Percentiles rank a stretch among this genome's conserved stretches.
Evolutionary conservation across 2,888 invertebrate species (phyloP).

Genomic region (Caenorhabditis sp.): DNA sequence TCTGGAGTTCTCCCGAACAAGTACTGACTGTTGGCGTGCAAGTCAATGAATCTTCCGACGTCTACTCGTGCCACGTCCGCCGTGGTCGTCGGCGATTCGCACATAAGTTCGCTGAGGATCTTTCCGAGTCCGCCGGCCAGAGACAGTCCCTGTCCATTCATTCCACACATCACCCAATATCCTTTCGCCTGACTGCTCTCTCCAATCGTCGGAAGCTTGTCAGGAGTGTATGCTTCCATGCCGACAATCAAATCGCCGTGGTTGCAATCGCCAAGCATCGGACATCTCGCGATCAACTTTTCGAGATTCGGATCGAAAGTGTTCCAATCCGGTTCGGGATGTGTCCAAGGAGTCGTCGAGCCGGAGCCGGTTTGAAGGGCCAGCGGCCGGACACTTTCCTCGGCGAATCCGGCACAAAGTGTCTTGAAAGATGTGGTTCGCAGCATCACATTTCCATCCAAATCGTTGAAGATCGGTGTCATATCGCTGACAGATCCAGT

Average conservation of each 20-base stretch:
- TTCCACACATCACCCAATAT: slow-evolving; percentile 94
- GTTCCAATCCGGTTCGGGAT: slow-evolving; percentile 90
- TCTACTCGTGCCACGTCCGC: slow-evolving; percentile 92
- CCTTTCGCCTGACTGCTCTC: slow-evolving; percentile 94
- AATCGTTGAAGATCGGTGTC: slow-evolving; percentile 92
- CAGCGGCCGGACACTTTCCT: slow-evolving; percentile 66
- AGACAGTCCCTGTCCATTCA: slow-evolving; percentile 96
- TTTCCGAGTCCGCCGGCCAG: slow-evolving; percentile 96
- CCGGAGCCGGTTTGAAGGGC: slow-evolving; percentile 54
- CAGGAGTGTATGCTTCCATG: slow-evolving; percentile 96
- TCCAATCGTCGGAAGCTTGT: slow-evolving; percentile 96
- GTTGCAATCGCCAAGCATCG: slow-evolving; percentile 88
- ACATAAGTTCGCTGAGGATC: slow-evolving; percentile 90
- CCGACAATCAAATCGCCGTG: slow-evolving; percentile 92
- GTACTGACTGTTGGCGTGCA: slow-evolving; percentile 96
- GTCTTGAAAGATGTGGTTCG: slow-evolving; percentile 84
- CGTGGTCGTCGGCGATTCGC: slow-evolving; percentile 86
- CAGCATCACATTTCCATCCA: slow-evolving; percentile 92
- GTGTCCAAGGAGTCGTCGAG: slow-evolving; percentile 78
- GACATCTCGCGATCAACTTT: slow-evolving; percentile 91
- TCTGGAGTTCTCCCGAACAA: slow-evolving; percentile 93
- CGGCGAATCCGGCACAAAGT: slow-evolving; percentile 79
- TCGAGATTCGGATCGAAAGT: slow-evolving; percentile 90
- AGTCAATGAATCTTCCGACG: slow-evolving; percentile 91
- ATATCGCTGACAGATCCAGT: slow-evolving; percentile 84